These are phyloP conservation scores for Nothobranchius furzeri DNA, from an alignment of 2,113 vertebrate genomes.

Conservation along the genomic window DNA sequence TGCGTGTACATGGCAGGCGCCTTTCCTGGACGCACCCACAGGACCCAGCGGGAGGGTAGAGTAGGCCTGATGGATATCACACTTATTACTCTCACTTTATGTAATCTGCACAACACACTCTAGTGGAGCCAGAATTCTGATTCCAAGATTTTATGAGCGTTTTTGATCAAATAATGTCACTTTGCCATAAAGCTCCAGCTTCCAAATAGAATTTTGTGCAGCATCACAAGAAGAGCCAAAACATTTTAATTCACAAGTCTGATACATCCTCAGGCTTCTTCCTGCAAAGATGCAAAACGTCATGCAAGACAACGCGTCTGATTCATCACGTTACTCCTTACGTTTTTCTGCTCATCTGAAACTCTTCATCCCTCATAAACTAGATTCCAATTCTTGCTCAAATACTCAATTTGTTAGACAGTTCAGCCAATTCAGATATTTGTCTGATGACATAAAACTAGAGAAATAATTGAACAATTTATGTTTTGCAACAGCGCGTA, in stretches of 20 bases:
- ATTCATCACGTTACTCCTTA: too few species aligned
- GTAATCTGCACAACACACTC: slow-evolving; percentile 12
- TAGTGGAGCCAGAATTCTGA: neutral
- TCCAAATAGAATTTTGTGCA: neutral
- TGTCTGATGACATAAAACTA: neutral
- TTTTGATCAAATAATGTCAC: too few species aligned
- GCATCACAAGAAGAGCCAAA: too few species aligned
- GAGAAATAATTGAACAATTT: neutral
- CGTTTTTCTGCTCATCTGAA: neutral
- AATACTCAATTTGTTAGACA: neutral
- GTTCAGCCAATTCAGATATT: neutral
- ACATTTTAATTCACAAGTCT: too few species aligned
- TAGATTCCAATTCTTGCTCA: neutral
- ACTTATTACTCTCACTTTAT: slow-evolving; percentile 21
- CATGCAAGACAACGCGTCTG: too few species aligned
- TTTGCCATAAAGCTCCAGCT: neutral
- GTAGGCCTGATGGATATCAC: slow-evolving; percentile 20
- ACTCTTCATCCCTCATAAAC: neutral
- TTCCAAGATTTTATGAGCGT: neutral
- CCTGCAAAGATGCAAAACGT: too few species aligned
- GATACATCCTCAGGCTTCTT: too few species aligned
- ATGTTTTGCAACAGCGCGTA: neutral
- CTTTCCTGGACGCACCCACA: slow-evolving; percentile 62
- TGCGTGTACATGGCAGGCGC: slow-evolving; percentile 48
- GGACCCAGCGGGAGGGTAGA: slow-evolving; percentile 15